Evolutionary conservation across 2,888 invertebrate genomes (phyloP).

Genomic region (Andrena praecox): DNA sequence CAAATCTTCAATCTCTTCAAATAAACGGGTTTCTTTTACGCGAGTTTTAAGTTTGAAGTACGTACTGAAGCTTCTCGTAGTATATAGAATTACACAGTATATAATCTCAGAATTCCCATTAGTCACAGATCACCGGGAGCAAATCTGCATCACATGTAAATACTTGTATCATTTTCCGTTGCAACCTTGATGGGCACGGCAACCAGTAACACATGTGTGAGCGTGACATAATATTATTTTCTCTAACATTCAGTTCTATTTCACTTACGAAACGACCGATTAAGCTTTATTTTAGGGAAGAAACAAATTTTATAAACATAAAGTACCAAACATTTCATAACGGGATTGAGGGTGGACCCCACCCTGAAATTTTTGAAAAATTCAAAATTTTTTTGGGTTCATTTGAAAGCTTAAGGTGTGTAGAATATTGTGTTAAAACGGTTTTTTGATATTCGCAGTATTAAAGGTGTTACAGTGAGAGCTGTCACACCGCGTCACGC

Average conservation of each 20-base stretch:
- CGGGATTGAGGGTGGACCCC: background rate
- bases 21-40: conserved; percentile 10
- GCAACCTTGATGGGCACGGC: conserved; percentile 53
- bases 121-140: conserved; percentile 49
- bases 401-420: too few species aligned
- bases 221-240: conserved; percentile 35
- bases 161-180: conserved; percentile 25
- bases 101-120: conserved; percentile 46
- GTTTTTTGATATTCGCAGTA: too few species aligned
- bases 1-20: background rate
- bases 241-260: conserved; percentile 23
- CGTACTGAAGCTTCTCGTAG: conserved; percentile 4
- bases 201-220: conserved; percentile 54
- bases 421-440: too few species aligned
- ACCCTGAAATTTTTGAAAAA: too few species aligned
- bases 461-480: too few species aligned
- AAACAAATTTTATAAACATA: background rate
- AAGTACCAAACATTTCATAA: conserved; percentile 1
- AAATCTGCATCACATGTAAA: conserved; percentile 26
- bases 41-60: background rate
- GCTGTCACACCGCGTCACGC: too few species aligned
- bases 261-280: conserved; percentile 26
- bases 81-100: conserved; percentile 6
- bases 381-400: too few species aligned
- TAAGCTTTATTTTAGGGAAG: background rate